A percentile compares a stretch with the other conserved stretches of the same genome.
Conservation (phyloP, 2,113 vertebrate species). For the Amblyornis subalaris region DNA sequence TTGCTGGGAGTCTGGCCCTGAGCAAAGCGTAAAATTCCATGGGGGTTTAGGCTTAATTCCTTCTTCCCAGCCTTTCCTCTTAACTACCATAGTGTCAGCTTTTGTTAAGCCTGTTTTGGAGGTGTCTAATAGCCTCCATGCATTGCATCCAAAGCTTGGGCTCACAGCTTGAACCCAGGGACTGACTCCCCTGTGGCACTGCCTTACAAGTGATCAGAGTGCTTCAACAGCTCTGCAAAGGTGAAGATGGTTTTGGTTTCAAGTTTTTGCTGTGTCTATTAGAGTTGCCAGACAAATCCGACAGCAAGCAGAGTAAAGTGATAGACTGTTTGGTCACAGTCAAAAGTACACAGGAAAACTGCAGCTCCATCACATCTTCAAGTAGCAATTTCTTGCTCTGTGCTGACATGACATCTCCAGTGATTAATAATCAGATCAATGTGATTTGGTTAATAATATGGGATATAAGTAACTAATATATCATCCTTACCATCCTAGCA, state of each 20-base stretch:
- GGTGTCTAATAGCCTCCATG: background rate
- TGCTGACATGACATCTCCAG: background rate
- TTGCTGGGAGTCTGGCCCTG: background rate
- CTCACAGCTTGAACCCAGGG: fast-evolving
- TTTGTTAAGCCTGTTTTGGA: background rate
- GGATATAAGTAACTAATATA: background rate
- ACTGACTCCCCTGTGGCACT: background rate
- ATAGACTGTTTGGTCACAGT: background rate
- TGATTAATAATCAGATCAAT: background rate
- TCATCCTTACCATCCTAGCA: background rate
- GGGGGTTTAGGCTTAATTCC: conserved; percentile 13
- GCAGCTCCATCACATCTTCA: background rate
- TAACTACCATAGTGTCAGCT: background rate
- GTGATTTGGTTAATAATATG: background rate
- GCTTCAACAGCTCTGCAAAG: background rate
- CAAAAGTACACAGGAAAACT: background rate
- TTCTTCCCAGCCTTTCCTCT: background rate
- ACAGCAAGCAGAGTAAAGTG: background rate
- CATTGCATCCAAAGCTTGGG: background rate
- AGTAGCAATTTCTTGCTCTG: background rate
- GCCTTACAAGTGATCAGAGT: background rate
- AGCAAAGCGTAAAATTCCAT: conserved; percentile 9
- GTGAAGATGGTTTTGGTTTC: background rate
- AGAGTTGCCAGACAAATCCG: background rate
- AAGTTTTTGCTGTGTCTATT: background rate